Evolutionary conservation across 1,140 invertebrate genomes (phyloP).

Genomic region (Archivesica marissinica): DNA sequence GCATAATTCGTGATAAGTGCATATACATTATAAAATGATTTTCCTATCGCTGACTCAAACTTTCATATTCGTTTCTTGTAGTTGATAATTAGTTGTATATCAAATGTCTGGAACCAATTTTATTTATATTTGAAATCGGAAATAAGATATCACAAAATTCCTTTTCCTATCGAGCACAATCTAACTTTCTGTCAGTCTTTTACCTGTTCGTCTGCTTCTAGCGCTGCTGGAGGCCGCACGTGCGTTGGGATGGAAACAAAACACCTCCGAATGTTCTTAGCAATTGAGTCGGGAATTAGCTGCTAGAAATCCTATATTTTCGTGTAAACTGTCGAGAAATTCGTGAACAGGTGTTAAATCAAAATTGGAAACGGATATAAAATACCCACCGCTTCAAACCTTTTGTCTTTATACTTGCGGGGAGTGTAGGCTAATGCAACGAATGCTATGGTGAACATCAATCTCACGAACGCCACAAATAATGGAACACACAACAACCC

Average conservation of each 20-base stretch:
- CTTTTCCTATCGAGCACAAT: conserved; percentile 16
- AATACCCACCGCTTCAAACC: not conserved
- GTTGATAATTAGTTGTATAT: conserved; percentile 35
- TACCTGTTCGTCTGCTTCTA: conserved; percentile 35
- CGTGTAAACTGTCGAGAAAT: conserved; percentile 43
- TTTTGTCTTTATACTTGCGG: conserved; percentile 18
- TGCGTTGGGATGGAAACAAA: conserved; percentile 37
- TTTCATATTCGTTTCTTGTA: too few relatives aligned
- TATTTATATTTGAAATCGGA: conserved; percentile 51
- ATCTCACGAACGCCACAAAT: too few relatives aligned
- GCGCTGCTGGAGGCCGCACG: conserved; percentile 54
- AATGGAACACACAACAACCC: too few relatives aligned
- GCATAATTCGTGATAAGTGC: too few relatives aligned
- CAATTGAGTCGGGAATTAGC: conserved; percentile 35
- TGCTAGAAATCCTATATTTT: conserved; percentile 41
- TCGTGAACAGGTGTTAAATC: conserved; percentile 50
- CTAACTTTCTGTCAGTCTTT: conserved; percentile 42
- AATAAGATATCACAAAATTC: conserved; percentile 39
- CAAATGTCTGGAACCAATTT: conserved; percentile 28
- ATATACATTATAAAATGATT: too few relatives aligned
- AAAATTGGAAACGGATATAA: conserved; percentile 18
- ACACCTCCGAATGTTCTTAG: conserved; percentile 23
- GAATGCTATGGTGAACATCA: too few relatives aligned
- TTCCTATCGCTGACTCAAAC: too few relatives aligned
- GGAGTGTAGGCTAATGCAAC: too few relatives aligned